Evolutionary conservation across 2,888 invertebrate species (phyloP).

Genomic region (Drosophila kokeensis): DNA sequence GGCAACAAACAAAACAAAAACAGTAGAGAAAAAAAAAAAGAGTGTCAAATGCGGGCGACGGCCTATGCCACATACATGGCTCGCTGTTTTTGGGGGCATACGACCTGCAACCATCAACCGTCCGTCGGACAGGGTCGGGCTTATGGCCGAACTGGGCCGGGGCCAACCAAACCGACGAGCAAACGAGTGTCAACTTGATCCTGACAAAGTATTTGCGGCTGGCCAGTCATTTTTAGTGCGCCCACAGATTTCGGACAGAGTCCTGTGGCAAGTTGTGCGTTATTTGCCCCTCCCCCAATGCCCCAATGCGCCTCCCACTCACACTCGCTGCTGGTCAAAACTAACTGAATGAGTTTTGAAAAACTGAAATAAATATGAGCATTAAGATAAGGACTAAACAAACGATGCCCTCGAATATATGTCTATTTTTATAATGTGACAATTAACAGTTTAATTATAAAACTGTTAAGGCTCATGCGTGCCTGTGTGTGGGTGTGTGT

Average conservation of each 20-base stretch:
- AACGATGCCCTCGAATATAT: not conserved
- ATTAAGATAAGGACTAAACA: not conserved
- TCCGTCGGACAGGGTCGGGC: constrained; percentile 24
- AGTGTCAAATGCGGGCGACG: constrained; percentile 72
- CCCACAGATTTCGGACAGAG: constrained; percentile 53
- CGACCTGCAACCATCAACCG: constrained; percentile 20
- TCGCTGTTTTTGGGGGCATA: constrained; percentile 16
- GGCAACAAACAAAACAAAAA: constrained; percentile 16
- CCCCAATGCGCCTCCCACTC: not conserved
- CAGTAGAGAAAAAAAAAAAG: constrained; percentile 12
- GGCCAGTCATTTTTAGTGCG: constrained; percentile 76
- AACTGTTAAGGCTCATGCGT: not conserved
- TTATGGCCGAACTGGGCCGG: constrained; percentile 20
- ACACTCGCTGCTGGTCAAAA: not conserved
- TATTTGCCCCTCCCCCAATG: not conserved
- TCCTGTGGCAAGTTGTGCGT: constrained; percentile 4
- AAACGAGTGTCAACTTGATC: constrained; percentile 79
- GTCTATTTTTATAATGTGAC: not conserved
- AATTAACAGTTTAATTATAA: constrained; percentile 2
- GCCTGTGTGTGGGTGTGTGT: not conserved
- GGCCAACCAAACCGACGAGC: constrained; percentile 34
- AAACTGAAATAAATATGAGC: constrained; percentile 13
- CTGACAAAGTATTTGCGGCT: constrained; percentile 80
- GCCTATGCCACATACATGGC: constrained; percentile 23
- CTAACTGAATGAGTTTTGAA: constrained; percentile 14